Evolutionary conservation across 2,113 vertebrate species (phyloP).

Genomic region (Platysternon megacephalum): DNA sequence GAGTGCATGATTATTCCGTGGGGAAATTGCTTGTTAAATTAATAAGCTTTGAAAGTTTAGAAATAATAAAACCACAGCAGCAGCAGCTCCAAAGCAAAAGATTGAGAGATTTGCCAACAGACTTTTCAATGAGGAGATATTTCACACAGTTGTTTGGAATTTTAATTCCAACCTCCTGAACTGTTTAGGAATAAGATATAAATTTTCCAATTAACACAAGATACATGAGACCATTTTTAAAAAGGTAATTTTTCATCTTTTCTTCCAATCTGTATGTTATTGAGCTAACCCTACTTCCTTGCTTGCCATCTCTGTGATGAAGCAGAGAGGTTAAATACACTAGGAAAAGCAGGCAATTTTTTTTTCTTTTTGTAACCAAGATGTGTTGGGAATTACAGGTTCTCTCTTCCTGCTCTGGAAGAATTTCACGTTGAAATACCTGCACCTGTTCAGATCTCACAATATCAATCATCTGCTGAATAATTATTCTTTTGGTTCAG

Average conservation of each 20-base stretch:
- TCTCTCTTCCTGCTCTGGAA: not conserved
- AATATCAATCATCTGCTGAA: not conserved
- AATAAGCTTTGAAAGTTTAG: not conserved
- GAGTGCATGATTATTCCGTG: accelerated
- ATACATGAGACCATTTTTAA: not conserved
- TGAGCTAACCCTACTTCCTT: not conserved
- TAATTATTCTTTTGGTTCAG: not conserved
- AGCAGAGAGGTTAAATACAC: not conserved
- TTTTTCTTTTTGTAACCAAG: not conserved
- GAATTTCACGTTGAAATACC: not conserved
- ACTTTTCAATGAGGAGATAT: not conserved
- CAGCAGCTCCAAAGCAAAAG: not conserved
- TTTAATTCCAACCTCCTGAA: not conserved
- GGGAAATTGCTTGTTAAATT: not conserved
- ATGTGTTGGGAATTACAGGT: not conserved
- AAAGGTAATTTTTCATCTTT: not conserved
- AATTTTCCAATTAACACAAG: not conserved
- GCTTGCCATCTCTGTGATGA: not conserved
- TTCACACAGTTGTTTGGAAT: not conserved
- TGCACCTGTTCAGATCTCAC: not conserved
- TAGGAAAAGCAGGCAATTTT: not conserved
- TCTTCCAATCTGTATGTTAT: not conserved
- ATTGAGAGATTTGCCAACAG: not conserved
- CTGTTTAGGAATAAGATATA: not conserved
- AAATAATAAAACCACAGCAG: not conserved